Percentiles rank a stretch among this genome's conserved stretches.
Evolutionary conservation across 2,797 vertebrate species (phyloP).

Genomic region (Pempheris klunzingeri): DNA sequence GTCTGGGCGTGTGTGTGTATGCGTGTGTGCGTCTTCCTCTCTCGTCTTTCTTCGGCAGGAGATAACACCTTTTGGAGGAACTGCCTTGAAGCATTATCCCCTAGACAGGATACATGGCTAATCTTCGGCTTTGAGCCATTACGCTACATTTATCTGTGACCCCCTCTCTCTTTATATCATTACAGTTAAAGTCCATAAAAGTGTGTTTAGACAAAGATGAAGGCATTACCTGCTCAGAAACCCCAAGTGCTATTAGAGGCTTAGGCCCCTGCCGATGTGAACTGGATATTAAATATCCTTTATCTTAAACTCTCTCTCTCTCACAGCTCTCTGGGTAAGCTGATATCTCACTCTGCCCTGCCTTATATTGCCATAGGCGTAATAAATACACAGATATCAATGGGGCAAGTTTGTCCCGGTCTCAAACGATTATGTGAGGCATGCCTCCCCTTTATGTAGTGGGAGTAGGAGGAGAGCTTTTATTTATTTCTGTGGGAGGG

Average conservation of each 20-base stretch:
- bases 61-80: slow-evolving; percentile 88
- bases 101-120: slow-evolving; percentile 87
- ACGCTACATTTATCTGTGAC: slow-evolving; percentile 89
- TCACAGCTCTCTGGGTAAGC: slow-evolving; percentile 86
- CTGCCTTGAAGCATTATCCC: slow-evolving; percentile 88
- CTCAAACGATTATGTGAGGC: slow-evolving; percentile 84
- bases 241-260: slow-evolving; percentile 87
- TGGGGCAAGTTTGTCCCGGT: slow-evolving; percentile 87
- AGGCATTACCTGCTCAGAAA: slow-evolving; percentile 88
- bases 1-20: slow-evolving; percentile 36
- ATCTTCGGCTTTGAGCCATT: slow-evolving; percentile 88
- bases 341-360: slow-evolving; percentile 87
- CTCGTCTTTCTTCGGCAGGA: slow-evolving; percentile 71
- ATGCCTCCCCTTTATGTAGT: slow-evolving; percentile 78
- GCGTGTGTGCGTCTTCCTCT: slow-evolving; percentile 39
- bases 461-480: slow-evolving; percentile 73
- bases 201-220: slow-evolving; percentile 90
- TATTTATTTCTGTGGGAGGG: slow-evolving; percentile 79
- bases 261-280: slow-evolving; percentile 84
- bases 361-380: slow-evolving; percentile 88
- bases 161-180: slow-evolving; percentile 85
- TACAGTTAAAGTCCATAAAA: slow-evolving; percentile 89
- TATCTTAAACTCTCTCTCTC: slow-evolving; percentile 87
- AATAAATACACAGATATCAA: slow-evolving; percentile 91
- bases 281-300: slow-evolving; percentile 92